phyloP scores from a whole-genome alignment of 2,113 vertebrate species.

The Sitta europaea region DNA sequence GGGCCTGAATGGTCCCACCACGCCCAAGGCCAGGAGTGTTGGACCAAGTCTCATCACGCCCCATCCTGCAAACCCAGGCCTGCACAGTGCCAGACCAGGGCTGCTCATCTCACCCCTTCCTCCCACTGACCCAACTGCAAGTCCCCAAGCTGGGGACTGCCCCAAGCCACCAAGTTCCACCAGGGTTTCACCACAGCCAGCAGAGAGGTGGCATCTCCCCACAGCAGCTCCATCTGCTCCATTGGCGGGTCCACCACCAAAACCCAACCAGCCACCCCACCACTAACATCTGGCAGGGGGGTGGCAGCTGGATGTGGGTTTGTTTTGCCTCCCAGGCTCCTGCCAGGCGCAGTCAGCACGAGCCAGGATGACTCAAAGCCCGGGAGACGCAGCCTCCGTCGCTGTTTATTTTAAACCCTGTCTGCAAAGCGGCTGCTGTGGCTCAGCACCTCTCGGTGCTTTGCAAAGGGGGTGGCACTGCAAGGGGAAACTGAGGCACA shows the following conservation, averaged over 20 bases:
- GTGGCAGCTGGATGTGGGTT: neutral
- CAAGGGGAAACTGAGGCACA: neutral
- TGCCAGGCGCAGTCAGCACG: neutral
- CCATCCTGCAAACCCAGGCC: neutral
- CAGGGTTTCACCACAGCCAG: neutral
- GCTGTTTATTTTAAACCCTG: neutral
- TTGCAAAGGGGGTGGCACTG: neutral
- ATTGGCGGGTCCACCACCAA: rapidly evolving
- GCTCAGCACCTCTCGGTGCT: neutral
- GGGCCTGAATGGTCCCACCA: neutral
- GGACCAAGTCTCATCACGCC: neutral
- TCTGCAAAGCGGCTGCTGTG: neutral
- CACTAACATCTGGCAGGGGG: neutral
- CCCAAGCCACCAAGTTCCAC: neutral
- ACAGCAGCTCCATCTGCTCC: neutral
- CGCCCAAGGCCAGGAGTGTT: neutral
- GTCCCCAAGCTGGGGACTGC: neutral
- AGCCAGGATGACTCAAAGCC: conserved; percentile 20
- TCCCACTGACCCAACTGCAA: neutral
- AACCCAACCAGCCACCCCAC: neutral
- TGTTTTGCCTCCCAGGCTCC: conserved; percentile 13
- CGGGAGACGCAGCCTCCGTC: neutral
- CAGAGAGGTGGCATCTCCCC: neutral
- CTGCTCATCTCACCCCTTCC: neutral
- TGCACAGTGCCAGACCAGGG: rapidly evolving